Percentiles rank a stretch among this genome's conserved stretches.
Conservation (phyloP, 2,888 invertebrate genomes). For the Sarcophaga subvicina region DNA sequence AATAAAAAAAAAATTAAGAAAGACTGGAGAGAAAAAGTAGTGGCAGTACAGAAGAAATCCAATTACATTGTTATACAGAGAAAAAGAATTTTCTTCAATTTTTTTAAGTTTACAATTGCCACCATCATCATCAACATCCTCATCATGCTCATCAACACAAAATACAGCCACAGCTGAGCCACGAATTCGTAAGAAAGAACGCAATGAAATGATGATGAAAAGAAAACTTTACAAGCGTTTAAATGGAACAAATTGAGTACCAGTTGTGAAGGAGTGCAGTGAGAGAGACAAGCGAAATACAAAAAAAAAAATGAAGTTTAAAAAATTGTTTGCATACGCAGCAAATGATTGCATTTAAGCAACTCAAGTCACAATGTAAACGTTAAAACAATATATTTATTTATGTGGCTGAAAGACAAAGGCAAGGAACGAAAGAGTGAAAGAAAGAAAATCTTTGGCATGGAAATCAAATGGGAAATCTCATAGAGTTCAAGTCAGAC, state of each 20-base stretch:
- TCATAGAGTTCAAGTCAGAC: not conserved
- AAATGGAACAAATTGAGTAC: no score
- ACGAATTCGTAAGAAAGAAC: not conserved
- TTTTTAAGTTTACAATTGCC: not conserved
- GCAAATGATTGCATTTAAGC: constrained; percentile 39
- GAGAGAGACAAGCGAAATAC: no score
- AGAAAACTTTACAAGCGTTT: not conserved
- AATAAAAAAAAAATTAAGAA: not conserved
- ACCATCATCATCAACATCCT: not conserved
- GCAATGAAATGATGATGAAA: not conserved
- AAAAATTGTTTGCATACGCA: constrained; percentile 4
- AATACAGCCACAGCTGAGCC: constrained; percentile 2
- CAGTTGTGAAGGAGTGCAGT: not conserved
- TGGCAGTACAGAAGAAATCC: constrained; percentile 14
- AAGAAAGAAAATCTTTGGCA: not conserved
- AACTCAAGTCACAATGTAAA: not conserved
- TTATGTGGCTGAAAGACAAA: not conserved
- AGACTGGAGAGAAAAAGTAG: not conserved
- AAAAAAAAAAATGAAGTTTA: not conserved
- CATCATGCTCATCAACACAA: not conserved
- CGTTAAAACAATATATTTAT: constrained; percentile 1
- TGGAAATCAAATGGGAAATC: not conserved
- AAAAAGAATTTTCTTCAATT: not conserved
- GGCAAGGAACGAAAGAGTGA: not conserved
- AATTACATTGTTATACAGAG: constrained; percentile 22